phyloP scores from a whole-genome alignment of 1,140 invertebrate genomes.

The Scaptodrosophila lebanonensis region DNA sequence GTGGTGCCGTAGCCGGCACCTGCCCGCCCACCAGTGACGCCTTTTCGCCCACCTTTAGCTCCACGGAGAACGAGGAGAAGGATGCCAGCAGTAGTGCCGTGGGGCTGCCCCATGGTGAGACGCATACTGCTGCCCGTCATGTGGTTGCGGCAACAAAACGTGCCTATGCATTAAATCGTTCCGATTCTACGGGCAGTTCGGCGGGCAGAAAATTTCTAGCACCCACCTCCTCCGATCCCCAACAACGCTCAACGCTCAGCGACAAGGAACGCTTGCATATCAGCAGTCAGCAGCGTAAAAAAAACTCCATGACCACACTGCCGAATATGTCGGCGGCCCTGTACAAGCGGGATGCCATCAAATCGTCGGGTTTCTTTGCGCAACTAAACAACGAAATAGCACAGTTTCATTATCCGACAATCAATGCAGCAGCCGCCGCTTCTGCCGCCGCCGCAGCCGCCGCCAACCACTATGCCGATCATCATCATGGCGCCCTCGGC shows the following conservation, averaged over 20 bases:
- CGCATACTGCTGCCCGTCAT: slow-evolving; percentile 51
- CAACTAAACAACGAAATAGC: slow-evolving; percentile 57
- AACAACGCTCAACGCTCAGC: slow-evolving; percentile 80
- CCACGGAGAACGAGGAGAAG: slow-evolving; percentile 71
- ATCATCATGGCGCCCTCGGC: slow-evolving; percentile 42
- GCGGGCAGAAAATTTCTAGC: slow-evolving; percentile 91
- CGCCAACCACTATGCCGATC: slow-evolving; percentile 22
- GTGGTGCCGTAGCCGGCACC: slow-evolving; percentile 60
- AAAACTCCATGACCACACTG: slow-evolving; percentile 69
- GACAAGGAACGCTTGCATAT: slow-evolving; percentile 81
- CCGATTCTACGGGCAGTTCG: slow-evolving; percentile 88
- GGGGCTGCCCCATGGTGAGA: slow-evolving; percentile 20
- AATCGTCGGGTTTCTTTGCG: slow-evolving; percentile 46
- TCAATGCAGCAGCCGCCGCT: slow-evolving; percentile 28
- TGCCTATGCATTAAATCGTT: slow-evolving; percentile 80
- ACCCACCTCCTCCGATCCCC: slow-evolving; percentile 91
- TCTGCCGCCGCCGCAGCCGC: neutral
- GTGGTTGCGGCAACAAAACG: slow-evolving; percentile 64
- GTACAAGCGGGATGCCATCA: slow-evolving; percentile 37
- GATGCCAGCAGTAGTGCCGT: slow-evolving; percentile 78
- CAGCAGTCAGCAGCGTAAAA: slow-evolving; percentile 67
- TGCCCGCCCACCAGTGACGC: slow-evolving; percentile 70
- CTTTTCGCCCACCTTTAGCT: slow-evolving; percentile 70
- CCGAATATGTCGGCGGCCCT: slow-evolving; percentile 40
- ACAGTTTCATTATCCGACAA: slow-evolving; percentile 69